Evolutionary conservation across 2,888 invertebrate genomes (phyloP).

Genomic region (Sinopyrophorus schimmeli): DNA sequence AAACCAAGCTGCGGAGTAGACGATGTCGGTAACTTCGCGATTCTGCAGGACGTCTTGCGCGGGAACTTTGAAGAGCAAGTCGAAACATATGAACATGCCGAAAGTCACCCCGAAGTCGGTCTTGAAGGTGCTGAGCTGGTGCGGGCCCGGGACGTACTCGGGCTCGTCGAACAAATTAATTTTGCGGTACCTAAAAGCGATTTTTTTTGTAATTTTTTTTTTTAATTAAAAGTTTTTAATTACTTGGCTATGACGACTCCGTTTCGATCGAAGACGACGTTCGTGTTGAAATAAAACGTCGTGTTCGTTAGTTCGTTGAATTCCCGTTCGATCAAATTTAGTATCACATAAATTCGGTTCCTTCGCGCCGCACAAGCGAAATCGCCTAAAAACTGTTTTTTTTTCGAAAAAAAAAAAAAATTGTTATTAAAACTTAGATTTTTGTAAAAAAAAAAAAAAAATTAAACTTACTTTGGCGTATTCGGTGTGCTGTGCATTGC

Average conservation of each 20-base stretch:
- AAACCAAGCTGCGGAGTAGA: conserved; percentile 79
- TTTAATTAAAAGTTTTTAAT: too few relatives aligned
- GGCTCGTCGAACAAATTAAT: conserved; percentile 55
- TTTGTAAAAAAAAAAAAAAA: too few relatives aligned
- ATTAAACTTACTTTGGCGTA: conserved; percentile 16
- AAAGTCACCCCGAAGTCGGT: conserved; percentile 81
- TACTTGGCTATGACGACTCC: conserved; percentile 75
- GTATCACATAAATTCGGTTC: conserved; percentile 67
- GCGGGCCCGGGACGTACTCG: conserved; percentile 52
- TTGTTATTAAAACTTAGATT: too few relatives aligned
- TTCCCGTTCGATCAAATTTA: conserved; percentile 70
- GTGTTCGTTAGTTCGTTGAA: conserved; percentile 52
- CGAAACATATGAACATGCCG: conserved; percentile 82
- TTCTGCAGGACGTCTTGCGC: conserved; percentile 55
- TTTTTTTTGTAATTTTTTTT: too few relatives aligned
- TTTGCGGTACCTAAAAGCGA: conserved; percentile 51
- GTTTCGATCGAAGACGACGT: conserved; percentile 73
- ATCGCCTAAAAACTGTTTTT: conserved; percentile 24
- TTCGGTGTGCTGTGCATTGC: conserved; percentile 10
- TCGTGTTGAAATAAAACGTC: conserved; percentile 68
- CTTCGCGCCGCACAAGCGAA: conserved; percentile 65
- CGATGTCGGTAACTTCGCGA: conserved; percentile 60
- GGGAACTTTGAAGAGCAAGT: conserved; percentile 75
- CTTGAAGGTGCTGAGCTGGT: conserved; percentile 63
- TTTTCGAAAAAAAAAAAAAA: too few relatives aligned